Base-by-base conservation (phyloP, 1,140 invertebrate genomes). In the Potamilus streckersoni region DNA sequence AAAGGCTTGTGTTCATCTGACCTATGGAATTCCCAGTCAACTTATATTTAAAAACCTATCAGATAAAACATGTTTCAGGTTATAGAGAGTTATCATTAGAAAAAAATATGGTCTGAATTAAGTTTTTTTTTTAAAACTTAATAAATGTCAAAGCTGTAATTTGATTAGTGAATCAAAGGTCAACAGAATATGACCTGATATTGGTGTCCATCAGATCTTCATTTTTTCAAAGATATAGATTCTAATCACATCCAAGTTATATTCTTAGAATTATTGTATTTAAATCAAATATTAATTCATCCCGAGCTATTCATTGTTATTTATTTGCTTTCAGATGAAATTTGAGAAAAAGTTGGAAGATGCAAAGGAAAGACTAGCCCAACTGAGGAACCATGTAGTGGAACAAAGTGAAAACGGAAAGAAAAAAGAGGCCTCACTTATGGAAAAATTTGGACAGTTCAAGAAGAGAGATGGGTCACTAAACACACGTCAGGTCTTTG, bases 401-500 rank as follows among this genome's bases (percentile, higher is more conserved):
- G 70, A 71, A 14, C 73, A 67, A 55, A 74, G 64, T n/a, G 65
- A 73, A 56, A 65, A 72, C 65, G 73, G 60, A 16, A 31, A 17
- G 60, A 69, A 23, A 59, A 77, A 73, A 38, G 77, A 73, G 17
- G 71, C 77, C 27, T 72, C 71, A 11, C 23, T 87, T 63, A 79
- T 85, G 63, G 86, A 87, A 16, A 82, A 81, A 67, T 86, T 79
- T 76, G 79, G 79, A 5, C 83, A 85, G 65, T 83, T 79, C 63
- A 80, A 82, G 31, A 87, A 87, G 64, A 59, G 77, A 14, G 84
- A 86, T 63, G 87, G 87, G 11, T 82, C 79, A 2, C 74, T 87
- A 8, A 87, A 87, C 74, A 85, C 84, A 0, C 71, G 84, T n/a
- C 85, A 87, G 59, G 86, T 88, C 16, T 85, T 84, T 65, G 79